phyloP scores from a whole-genome alignment of 2,113 vertebrate species.

The Podocnemis expansa region DNA sequence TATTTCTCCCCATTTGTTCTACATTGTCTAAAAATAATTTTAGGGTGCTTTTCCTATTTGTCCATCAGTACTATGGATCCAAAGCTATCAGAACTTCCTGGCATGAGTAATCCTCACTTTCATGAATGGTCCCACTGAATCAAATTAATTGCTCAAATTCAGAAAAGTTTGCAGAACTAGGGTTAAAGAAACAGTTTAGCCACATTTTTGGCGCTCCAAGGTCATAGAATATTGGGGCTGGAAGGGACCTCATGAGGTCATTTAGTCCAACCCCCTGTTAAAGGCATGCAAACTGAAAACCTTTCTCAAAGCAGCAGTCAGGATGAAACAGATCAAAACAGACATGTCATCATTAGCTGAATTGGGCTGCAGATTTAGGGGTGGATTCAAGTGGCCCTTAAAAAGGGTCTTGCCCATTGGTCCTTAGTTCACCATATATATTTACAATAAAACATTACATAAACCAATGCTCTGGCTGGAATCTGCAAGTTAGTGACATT shows the following conservation, averaged over 20 bases:
- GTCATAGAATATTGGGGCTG: too few relatives aligned
- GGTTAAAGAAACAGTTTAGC: background rate
- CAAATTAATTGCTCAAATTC: background rate
- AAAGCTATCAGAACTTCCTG: background rate
- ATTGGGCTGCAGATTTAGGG: conserved; percentile 24
- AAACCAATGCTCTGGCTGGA: background rate
- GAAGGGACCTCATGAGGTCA: too few relatives aligned
- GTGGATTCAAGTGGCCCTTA: conserved; percentile 16
- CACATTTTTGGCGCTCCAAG: background rate
- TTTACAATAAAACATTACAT: conserved; percentile 36
- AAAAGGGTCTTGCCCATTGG: conserved; percentile 31
- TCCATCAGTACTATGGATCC: background rate
- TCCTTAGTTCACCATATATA: background rate
- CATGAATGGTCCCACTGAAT: background rate
- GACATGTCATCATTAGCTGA: conserved; percentile 35
- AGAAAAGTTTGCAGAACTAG: background rate
- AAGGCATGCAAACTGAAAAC: background rate
- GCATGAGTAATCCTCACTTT: background rate
- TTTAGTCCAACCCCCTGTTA: too few relatives aligned
- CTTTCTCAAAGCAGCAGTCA: background rate
- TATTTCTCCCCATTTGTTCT: background rate
- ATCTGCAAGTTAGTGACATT: conserved; percentile 14
- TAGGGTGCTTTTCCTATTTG: background rate
- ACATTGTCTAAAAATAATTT: background rate
- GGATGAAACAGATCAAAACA: conserved; percentile 7